Conservation (phyloP, 2,888 invertebrate species). For the Synanthedon andrenaeformis region DNA sequence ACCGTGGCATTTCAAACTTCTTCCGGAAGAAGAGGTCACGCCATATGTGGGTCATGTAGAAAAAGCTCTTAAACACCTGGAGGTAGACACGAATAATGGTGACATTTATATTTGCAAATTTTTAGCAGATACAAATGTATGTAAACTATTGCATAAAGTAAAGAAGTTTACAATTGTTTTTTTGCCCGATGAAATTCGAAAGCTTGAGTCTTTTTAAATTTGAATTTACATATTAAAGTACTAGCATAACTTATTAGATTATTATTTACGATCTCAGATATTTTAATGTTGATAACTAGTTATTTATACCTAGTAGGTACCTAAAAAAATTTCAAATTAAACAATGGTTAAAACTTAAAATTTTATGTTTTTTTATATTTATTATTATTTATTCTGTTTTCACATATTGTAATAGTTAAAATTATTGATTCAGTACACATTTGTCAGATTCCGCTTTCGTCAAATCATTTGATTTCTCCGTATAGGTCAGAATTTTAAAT, state of each 20-base stretch:
- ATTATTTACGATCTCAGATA: background rate
- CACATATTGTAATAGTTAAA: no score
- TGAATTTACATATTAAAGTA: background rate
- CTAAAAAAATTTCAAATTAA: no score
- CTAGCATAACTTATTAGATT: no score
- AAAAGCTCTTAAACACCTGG: slow-evolving; percentile 30
- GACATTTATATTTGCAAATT: slow-evolving; percentile 51
- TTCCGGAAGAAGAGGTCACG: slow-evolving; percentile 35
- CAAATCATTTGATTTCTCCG: no score
- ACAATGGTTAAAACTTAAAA: no score
- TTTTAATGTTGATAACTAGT: background rate
- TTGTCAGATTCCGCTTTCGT: no score
- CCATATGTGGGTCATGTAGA: slow-evolving; percentile 33
- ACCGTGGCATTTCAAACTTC: slow-evolving; percentile 48
- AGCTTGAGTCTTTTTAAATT: slow-evolving; percentile 13
- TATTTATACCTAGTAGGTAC: no score
- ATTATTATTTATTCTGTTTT: no score
- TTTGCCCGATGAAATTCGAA: slow-evolving; percentile 32
- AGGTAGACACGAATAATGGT: slow-evolving; percentile 43
- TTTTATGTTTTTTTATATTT: no score
- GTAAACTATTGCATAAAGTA: slow-evolving; percentile 41
- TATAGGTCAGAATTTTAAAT: no score
- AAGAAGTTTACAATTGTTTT: slow-evolving; percentile 48
- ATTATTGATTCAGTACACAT: no score
- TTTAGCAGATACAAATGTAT: slow-evolving; percentile 35